phyloP scores from a whole-genome alignment of 2,888 invertebrate species.

The Mechanitis messenoides region DNA sequence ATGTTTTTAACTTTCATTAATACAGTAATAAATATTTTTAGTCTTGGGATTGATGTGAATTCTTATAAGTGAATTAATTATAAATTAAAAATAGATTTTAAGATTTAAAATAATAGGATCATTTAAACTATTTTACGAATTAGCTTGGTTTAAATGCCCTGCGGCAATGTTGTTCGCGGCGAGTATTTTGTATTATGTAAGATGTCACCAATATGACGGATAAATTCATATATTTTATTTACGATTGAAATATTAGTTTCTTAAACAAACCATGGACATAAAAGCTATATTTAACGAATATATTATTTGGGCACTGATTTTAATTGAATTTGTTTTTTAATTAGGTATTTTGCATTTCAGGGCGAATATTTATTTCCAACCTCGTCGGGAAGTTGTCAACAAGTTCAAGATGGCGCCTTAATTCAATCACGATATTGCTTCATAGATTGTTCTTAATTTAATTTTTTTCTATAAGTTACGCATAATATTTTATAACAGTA shows the following conservation, averaged over 20 bases:
- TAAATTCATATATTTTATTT: too few species aligned
- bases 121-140: too few species aligned
- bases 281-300: too few species aligned
- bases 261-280: too few species aligned
- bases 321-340: neutral
- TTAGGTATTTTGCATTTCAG: constrained; percentile 33
- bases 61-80: neutral
- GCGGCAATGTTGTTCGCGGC: too few species aligned
- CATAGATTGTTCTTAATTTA: constrained; percentile 40
- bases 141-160: too few species aligned
- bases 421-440: constrained; percentile 45
- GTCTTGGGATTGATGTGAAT: neutral
- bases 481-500: neutral
- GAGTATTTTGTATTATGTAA: too few species aligned
- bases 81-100: too few species aligned
- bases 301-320: too few species aligned
- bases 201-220: too few species aligned
- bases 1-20: constrained; percentile 16
- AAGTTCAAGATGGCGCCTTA: constrained; percentile 25
- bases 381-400: constrained; percentile 29
- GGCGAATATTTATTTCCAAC: constrained; percentile 26
- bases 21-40: neutral
- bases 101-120: too few species aligned
- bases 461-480: constrained; percentile 4
- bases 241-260: too few species aligned